These are phyloP conservation scores for Nyctibius bracteatus DNA, from an alignment of 2,113 vertebrate genomes.

Conservation along the genomic window DNA sequence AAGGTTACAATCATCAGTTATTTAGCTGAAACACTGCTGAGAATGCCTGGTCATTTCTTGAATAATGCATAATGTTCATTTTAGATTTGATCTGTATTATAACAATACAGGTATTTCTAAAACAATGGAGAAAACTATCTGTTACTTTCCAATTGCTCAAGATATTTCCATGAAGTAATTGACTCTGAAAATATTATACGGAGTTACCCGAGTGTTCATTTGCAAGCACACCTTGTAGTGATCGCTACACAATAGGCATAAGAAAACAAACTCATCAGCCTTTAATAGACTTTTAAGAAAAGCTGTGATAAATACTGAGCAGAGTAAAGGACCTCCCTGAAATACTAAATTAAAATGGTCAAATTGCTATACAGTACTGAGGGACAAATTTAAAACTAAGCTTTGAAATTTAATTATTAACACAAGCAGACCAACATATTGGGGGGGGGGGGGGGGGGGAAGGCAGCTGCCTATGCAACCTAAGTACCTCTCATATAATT, in stretches of 20 bases:
- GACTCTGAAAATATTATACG: constrained; percentile 68
- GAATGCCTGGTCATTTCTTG: constrained; percentile 75
- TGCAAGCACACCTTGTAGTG: constrained; percentile 61
- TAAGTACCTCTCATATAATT: constrained; percentile 60
- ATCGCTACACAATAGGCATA: constrained; percentile 61
- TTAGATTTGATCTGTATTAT: constrained; percentile 73
- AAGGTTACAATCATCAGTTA: constrained; percentile 89
- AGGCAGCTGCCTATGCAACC: not conserved
- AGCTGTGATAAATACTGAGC: constrained; percentile 51
- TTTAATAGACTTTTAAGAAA: constrained; percentile 68
- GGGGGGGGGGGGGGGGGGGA: no score
- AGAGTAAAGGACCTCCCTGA: constrained; percentile 53
- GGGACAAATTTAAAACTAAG: constrained; percentile 61
- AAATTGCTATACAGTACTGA: constrained; percentile 31
- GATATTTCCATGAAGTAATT: constrained; percentile 77
- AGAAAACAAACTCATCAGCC: constrained; percentile 70
- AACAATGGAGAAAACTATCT: constrained; percentile 75
- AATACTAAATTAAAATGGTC: constrained; percentile 67
- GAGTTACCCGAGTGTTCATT: constrained; percentile 59
- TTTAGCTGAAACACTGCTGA: constrained; percentile 80
- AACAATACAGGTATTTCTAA: constrained; percentile 75
- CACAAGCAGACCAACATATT: constrained; percentile 9
- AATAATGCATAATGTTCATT: constrained; percentile 77
- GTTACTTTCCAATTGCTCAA: constrained; percentile 69
- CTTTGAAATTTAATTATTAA: constrained; percentile 70